Conservation (phyloP, 2,888 invertebrate species). For the Falcaria lacertinaria region DNA sequence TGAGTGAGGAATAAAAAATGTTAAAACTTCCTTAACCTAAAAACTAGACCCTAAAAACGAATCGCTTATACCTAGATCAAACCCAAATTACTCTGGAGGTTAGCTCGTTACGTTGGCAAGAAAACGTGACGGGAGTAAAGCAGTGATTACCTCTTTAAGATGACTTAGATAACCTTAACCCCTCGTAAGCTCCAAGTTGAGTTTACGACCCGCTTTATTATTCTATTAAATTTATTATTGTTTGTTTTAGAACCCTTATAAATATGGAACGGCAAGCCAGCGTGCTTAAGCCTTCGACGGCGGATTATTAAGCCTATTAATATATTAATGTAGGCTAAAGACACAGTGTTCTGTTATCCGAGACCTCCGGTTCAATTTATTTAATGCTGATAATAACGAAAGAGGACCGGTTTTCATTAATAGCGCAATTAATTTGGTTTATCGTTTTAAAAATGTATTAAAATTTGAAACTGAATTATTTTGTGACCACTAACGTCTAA, state of each 20-base stretch:
- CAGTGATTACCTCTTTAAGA: not conserved
- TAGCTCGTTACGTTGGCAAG: not conserved
- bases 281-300: not conserved
- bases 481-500: too few relatives aligned
- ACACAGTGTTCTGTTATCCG: not conserved
- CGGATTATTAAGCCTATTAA: not conserved
- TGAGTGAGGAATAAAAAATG: too few relatives aligned
- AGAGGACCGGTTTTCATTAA: too few relatives aligned
- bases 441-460: too few relatives aligned
- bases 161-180: not conserved
- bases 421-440: too few relatives aligned
- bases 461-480: too few relatives aligned
- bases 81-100: not conserved
- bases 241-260: slow-evolving; percentile 1
- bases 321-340: not conserved
- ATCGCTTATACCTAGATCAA: not conserved
- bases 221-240: slow-evolving; percentile 1
- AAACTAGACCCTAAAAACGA: too few relatives aligned
- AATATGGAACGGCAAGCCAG: not conserved
- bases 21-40: too few relatives aligned
- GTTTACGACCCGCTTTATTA: not conserved
- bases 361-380: too few relatives aligned
- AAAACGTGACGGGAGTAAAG: not conserved
- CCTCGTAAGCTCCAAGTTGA: not conserved
- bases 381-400: too few relatives aligned